Evolutionary conservation across 2,113 vertebrate genomes (phyloP), one percentile per base, ranked within the genome.

Genomic region (Rhynchopsitta pachyrhyncha): DNA sequence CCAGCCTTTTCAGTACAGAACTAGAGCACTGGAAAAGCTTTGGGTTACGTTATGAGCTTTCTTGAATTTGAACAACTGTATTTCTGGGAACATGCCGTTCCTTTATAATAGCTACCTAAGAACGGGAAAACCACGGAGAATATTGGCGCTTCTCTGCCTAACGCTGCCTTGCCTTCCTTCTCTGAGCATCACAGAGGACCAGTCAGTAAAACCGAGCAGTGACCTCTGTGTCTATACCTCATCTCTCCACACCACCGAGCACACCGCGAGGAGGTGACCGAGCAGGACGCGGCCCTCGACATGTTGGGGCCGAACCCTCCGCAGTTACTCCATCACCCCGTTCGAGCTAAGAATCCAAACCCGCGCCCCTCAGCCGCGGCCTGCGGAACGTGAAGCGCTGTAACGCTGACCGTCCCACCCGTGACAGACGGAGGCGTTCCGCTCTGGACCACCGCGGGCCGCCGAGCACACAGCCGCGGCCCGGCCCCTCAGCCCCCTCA

Each of bases 131-230:
- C 31, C 28, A 13, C 0, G 5, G 33, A 14, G 37, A 62, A 1
- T 3, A 23, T 5, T 24, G 6, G n/a, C 1, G 1, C 35, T 19
- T 3, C 39, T 55, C 47, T 23, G 23, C 22, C 8, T 3, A 11
- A 13, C 13, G 10, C 49, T 3, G 17, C 28, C 28, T 42, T 4
- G 11, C 49, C 35, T 27, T 20, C 7, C 8, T 59, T 17, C 35
- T 41, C 24, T 24, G 59, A 16, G 8, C 6, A 3, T 8, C 4
- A 13, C 2, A n/a, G 29, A n/a, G 23, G 11, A 24, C 3, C 57
- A 4, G 25, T 2, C 22, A 28, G 29, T 8, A 24, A 59, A n/a
- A n/a, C 55, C 13, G 13, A 59, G 55, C 6, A 59, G 57, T 35
- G n/a, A 59, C 22, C 33, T 7, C 33, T 3, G 4, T 2, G 57